phyloP scores from a whole-genome alignment of 2,888 invertebrate species.

The Oegoconia quadripuncta region DNA sequence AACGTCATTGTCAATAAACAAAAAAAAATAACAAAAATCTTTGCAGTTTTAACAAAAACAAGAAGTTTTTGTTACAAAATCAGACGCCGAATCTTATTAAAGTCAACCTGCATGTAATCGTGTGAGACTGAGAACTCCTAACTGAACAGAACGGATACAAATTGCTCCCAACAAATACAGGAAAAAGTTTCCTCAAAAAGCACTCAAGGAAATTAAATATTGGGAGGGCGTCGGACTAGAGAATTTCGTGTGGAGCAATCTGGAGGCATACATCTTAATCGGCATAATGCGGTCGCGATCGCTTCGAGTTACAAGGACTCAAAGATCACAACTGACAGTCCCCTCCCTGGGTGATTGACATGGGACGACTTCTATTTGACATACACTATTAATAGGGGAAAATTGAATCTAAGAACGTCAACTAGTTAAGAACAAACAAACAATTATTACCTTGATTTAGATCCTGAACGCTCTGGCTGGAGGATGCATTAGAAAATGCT shows the following conservation, averaged over 20 bases:
- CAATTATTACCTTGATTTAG: constrained; percentile 84
- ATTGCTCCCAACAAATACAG: constrained; percentile 63
- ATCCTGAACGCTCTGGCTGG: constrained; percentile 89
- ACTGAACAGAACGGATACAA: constrained; percentile 71
- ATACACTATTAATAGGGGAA: constrained; percentile 27
- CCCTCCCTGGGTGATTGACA: constrained; percentile 55
- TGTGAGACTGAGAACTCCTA: constrained; percentile 49
- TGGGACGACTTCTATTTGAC: constrained; percentile 47
- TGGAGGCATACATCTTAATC: constrained; percentile 73
- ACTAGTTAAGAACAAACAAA: no score
- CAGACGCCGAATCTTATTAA: constrained; percentile 30
- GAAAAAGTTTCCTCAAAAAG: constrained; percentile 69
- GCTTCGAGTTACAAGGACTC: constrained; percentile 53
- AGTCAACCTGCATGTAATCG: constrained; percentile 51
- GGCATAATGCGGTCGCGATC: constrained; percentile 69
- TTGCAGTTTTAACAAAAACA: not conserved
- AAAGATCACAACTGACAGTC: constrained; percentile 60
- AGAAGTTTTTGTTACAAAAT: constrained; percentile 1
- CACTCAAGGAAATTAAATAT: constrained; percentile 78
- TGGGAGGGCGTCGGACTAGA: constrained; percentile 55
- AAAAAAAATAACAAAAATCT: no score
- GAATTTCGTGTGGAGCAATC: constrained; percentile 57
- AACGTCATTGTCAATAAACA: no score
- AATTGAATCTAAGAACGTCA: not conserved
- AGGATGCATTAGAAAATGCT: constrained; percentile 88